Percentiles rank a stretch among this genome's conserved stretches.
phyloP scores from a whole-genome alignment of 2,113 vertebrate species.

The Nipponia nippon region DNA sequence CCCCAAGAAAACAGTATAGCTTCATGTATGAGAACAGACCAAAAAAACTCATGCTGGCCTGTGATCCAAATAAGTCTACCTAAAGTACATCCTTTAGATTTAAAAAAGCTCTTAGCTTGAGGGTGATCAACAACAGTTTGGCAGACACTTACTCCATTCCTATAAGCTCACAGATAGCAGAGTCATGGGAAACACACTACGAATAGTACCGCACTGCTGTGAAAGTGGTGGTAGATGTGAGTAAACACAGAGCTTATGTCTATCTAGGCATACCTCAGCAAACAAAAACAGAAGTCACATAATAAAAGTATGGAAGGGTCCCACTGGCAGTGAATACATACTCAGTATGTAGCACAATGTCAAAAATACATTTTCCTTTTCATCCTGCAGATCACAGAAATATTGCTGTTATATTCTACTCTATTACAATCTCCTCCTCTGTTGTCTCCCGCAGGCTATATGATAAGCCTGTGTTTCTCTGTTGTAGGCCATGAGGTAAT shows the following conservation, averaged over 20 bases:
- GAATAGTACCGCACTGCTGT: neutral
- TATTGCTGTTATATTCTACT: neutral
- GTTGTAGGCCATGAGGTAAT: neutral
- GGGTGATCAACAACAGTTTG: neutral
- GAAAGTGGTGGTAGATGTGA: neutral
- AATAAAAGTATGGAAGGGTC: neutral
- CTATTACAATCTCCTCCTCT: neutral
- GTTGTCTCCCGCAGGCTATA: neutral
- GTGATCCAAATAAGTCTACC: neutral
- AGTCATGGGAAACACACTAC: neutral
- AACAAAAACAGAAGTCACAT: neutral
- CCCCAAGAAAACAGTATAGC: neutral
- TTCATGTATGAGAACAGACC: neutral
- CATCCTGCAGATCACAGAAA: neutral
- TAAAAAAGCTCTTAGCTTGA: neutral
- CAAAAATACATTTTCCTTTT: neutral
- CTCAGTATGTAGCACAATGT: neutral
- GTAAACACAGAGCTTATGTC: neutral
- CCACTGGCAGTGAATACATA: neutral
- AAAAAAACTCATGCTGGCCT: neutral
- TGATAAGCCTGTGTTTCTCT: neutral
- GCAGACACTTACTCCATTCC: neutral
- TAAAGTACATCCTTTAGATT: neutral
- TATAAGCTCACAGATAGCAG: neutral
- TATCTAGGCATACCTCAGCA: neutral